Conservation (phyloP, 2,888 invertebrate species). For the Noctua janthina region DNA sequence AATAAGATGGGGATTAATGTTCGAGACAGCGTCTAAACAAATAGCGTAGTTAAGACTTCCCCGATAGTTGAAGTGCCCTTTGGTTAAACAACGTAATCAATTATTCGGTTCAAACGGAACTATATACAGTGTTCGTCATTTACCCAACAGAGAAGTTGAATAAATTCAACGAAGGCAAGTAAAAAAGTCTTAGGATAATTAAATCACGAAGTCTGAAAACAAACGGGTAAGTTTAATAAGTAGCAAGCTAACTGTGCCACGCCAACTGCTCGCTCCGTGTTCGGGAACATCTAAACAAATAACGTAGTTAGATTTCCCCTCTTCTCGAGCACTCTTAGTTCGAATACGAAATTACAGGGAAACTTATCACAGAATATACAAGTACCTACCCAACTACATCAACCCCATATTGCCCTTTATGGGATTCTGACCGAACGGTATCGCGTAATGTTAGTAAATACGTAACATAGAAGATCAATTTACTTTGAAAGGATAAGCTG, state of each 20-base stretch:
- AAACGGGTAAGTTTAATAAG: constrained; percentile 71
- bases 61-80: constrained; percentile 71
- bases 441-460: constrained; percentile 25
- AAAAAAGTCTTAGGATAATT: constrained; percentile 65
- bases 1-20: constrained; percentile 77
- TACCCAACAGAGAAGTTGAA: constrained; percentile 33
- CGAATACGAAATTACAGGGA: constrained; percentile 64
- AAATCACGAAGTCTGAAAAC: constrained; percentile 69
- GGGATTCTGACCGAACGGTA: constrained; percentile 6
- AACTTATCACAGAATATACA: constrained; percentile 54
- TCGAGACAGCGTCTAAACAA: constrained; percentile 73
- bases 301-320: constrained; percentile 73
- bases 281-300: constrained; percentile 74
- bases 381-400: constrained; percentile 40
- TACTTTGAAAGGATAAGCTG: constrained; percentile 24
- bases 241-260: constrained; percentile 71
- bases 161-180: constrained; percentile 38
- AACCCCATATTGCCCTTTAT: constrained; percentile 28
- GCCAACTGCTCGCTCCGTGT: constrained; percentile 67
- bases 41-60: constrained; percentile 73
- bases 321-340: constrained; percentile 69
- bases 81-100: constrained; percentile 70
- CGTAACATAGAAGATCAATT: constrained; percentile 28
- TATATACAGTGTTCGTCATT: constrained; percentile 41
- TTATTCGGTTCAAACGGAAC: constrained; percentile 52